Evolutionary conservation across 1,140 invertebrate species (phyloP), one percentile per base, ranked within the genome.

Genomic region (Philotrypesis tridentata): DNA sequence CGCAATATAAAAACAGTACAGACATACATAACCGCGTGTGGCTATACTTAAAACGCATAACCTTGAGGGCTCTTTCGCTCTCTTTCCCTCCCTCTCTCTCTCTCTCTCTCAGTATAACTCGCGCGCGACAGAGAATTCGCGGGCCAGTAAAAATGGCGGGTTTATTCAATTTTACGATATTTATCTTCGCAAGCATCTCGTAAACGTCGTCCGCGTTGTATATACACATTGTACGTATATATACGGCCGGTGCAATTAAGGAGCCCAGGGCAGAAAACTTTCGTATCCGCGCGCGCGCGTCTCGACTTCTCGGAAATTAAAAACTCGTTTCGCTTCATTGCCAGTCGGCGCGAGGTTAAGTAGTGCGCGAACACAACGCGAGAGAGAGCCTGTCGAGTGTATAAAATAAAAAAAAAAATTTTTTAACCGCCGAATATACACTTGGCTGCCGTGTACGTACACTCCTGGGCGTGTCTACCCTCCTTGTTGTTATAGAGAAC

Each of bases 301-400:
- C n/a, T 25, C 60, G 65, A 75, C 72, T 81, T 81, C 79, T 81
- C 63, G 72, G 72, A 76, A 81, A 81, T 81, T 81, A 81, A 71
- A 81, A 81, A 81, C 79, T 81, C 79, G 79, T 81, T 81, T 40
- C 72, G 72, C 79, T 55, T 40, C 48, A 72, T 79, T 63, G 78
- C 33, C 25, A 12, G 17, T 14, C 7, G 55, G 55, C 2, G 61
- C 61, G 25, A 63, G 55, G 4, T 9, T 3, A 37, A 37, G 33
- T 37, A 55, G 48, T 55, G 21, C 48, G 21, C 48, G 48, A 37
- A 37, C 33, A 9, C 33, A 5, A 5, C 33, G 33, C 33, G 3
- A 3, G 33, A 37, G 33, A 9, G 3, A 37, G 33, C 33, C 33
- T 37, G 3, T 5, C 33, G 33, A 9, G n/a, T n/a, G n/a, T n/a